Evolutionary conservation across 2,888 invertebrate genomes (phyloP).

Genomic region (Malthinus flaveolus): DNA sequence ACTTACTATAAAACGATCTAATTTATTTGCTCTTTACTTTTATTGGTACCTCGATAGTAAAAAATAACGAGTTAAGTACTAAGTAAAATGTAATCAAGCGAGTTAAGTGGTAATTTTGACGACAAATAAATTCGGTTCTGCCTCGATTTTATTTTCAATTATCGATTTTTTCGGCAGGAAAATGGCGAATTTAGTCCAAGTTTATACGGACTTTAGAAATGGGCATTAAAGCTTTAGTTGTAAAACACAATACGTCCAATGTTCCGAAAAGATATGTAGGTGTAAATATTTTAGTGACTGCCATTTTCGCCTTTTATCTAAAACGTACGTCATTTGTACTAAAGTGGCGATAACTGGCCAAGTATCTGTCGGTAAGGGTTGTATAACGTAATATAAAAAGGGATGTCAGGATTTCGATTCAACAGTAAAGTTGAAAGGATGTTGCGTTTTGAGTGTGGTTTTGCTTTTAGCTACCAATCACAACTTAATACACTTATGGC

Average conservation of each 20-base stretch:
- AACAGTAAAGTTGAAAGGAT: slow-evolving; percentile 39
- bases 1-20: slow-evolving; percentile 19
- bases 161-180: no score
- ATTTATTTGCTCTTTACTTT: slow-evolving; percentile 11
- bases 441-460: slow-evolving; percentile 37
- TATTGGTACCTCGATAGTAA: slow-evolving; percentile 1
- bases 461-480: slow-evolving; percentile 47
- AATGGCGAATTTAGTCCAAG: no score
- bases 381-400: slow-evolving; percentile 14
- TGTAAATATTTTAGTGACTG: slow-evolving; percentile 17
- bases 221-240: not conserved
- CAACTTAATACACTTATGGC: slow-evolving; percentile 43
- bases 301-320: slow-evolving; percentile 15
- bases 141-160: no score
- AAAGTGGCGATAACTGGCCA: slow-evolving; percentile 20
- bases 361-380: slow-evolving; percentile 14
- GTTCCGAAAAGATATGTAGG: slow-evolving; percentile 17
- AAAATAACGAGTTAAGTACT: slow-evolving; percentile 2
- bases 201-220: no score
- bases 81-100: no score
- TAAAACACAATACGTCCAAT: slow-evolving; percentile 9
- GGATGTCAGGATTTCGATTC: slow-evolving; percentile 12
- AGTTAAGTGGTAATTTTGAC: no score
- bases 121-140: no score
- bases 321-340: slow-evolving; percentile 17